Percentiles rank a stretch among this genome's conserved stretches.
These are phyloP conservation scores for Medauroidea extradentata DNA, from an alignment of 1,140 invertebrate genomes.

Conservation along the genomic window DNA sequence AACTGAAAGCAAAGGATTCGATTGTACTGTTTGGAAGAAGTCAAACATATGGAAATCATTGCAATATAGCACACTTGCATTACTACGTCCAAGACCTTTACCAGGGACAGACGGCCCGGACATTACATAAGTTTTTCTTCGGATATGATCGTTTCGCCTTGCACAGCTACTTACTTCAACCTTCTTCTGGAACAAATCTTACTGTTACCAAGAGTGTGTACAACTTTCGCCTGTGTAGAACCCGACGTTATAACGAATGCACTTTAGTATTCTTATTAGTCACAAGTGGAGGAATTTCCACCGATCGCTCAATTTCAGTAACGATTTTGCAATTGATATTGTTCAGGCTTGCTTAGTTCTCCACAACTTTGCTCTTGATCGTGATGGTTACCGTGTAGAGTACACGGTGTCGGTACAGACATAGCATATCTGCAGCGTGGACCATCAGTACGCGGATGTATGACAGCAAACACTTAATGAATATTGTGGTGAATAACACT, in stretches of 20 bases:
- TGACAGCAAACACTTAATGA: background rate
- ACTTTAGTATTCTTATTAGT: constrained; percentile 28
- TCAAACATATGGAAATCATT: constrained; percentile 24
- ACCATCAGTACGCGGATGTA: background rate
- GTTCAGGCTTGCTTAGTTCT: constrained; percentile 29
- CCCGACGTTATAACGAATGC: constrained; percentile 33
- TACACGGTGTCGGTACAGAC: constrained; percentile 15
- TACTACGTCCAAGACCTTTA: constrained; percentile 20
- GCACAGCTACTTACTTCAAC: constrained; percentile 39
- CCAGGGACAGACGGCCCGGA: constrained; percentile 17
- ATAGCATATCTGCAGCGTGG: constrained; percentile 7
- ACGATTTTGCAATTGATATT: constrained; percentile 23
- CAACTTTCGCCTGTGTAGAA: constrained; percentile 40
- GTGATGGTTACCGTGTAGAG: constrained; percentile 22
- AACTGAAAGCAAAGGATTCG: constrained; percentile 19
- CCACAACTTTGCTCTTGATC: constrained; percentile 27
- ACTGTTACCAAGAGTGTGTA: constrained; percentile 35
- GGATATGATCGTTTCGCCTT: constrained; percentile 46
- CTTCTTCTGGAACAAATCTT: constrained; percentile 35
- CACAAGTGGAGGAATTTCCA: constrained; percentile 37
- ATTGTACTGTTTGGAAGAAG: constrained; percentile 23
- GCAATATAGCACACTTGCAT: constrained; percentile 8
- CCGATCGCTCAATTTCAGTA: constrained; percentile 29
- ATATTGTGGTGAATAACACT: background rate
- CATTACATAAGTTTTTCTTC: constrained; percentile 33